Base-by-base conservation (phyloP, 2,888 invertebrate genomes). In the Corythucha ciliata region DNA sequence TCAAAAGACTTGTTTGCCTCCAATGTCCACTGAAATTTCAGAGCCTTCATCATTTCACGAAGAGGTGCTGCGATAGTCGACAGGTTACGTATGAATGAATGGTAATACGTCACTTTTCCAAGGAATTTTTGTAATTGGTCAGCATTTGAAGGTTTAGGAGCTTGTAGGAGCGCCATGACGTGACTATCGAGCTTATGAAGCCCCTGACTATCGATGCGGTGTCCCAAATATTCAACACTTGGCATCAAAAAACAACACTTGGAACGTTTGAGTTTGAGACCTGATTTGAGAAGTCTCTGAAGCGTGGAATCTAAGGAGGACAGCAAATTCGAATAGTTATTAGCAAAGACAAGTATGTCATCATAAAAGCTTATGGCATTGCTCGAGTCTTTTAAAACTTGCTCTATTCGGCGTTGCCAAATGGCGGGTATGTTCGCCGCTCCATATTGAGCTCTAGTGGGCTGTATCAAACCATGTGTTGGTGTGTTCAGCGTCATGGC, bases 1-100 rank as follows among this genome's bases (percentile, higher is more conserved):
- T 49, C 22, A 55, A 64, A 65, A 2, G 63, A 57, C 33, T 55
- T 47, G 32, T 57, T 45, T 45, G 62, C 63, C 20, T 59, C 45
- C 4, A 32, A 32, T 25, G 54, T 47, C 61, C 63, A 65, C 2
- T 33, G 21, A 40, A 63, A 66, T 33, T 55, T 41, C 3, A 4
- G 20, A 8, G 6, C 14, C 7, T 10, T 36, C 18, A 46, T 14
- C 29, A 53, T 39, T 52, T 50, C 25, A 7, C 37, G 25, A n/a
- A 44, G 53, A 10, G 50, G 45, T 10, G 44, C 39, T 22, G 45
- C 40, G 12, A 27, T 1, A 8, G 20, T 36, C 3, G 50, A 40
- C 20, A 53, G 4, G 24, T 40, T 40, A 3, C 27, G 26, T n/a
- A 40, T 24, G 20, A 48, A 41, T 8, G 40, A 10, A 14, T 36